Evolutionary conservation across 2,797 vertebrate genomes (phyloP), one percentile per base, ranked within the genome.

Genomic region (Rhinogobio ventralis): DNA sequence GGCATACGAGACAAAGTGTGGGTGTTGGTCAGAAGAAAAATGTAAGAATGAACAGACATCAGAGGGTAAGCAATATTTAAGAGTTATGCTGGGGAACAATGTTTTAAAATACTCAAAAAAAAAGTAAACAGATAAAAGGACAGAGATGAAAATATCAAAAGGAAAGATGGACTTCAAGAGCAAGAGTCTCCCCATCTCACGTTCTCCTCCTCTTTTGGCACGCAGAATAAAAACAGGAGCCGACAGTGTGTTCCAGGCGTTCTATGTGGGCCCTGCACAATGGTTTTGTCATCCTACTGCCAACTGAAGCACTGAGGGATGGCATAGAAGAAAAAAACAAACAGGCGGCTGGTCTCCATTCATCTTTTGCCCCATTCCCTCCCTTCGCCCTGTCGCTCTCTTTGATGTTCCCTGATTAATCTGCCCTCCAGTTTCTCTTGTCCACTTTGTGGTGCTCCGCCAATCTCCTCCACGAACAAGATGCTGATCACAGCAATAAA

Each of bases 331-430:
- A 68, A 85, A 39, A 75, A 91, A 89, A 89, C 91, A 88, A 94
- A 91, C 87, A 46, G 90, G 90, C 86, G 75, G 85, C 60, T 93
- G 90, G 93, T 92, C 55, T 90, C 90, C 92, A 94, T 95, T 95
- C 91, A 93, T 94, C 89, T 75, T 81, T 80, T 86, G 89, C 86
- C 89, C 87, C 85, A 83, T 87, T 89, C 88, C 75, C 68, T 85
- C 90, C 89, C 77, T 89, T 87, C 85, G 75, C 82, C 33, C 85
- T 69, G 60, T 23, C 73, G 49, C 67, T 51, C 77, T 87, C 93
- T 95, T 94, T 95, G 93, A 95, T 93, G 91, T 94, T 79, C 87
- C 92, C 91, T 94, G 93, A 94, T 95, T 94, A 94, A 92, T 93
- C 92, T 91, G 92, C 87, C 90, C 92, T 91, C 81, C 85, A 85